Evolutionary conservation across 2,797 vertebrate genomes (phyloP), one percentile per base, ranked within the genome.

Genomic region (Sparidentex hasta): DNA sequence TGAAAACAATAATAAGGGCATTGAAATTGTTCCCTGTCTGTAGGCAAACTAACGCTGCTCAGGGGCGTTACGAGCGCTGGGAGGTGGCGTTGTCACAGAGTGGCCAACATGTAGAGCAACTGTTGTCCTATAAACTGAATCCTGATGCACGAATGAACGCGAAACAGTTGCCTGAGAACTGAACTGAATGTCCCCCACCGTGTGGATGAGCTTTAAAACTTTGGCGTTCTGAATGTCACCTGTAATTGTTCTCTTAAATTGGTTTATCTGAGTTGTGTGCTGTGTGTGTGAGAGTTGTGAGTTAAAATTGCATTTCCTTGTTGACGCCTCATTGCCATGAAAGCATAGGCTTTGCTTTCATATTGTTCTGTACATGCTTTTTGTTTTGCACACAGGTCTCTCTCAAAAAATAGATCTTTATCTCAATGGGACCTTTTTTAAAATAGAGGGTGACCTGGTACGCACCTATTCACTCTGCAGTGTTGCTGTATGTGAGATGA

Each of bases 11-110:
- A 56, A 50, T 50, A 57, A 48, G 23, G 44, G 54, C 58, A 74
- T 73, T 84, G 65, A 82, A 89, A 80, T 55, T 57, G 77, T 85
- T 78, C 27, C 78, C 25, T 62, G 64, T 85, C 83, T 74, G 52
- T 77, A 54, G 50, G 81, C 77, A 65, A 85, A 88, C 68, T 72
- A 16, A 38, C 65, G 73, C 64, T 25, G 78, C 81, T 86, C 63
- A 50, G 81, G 67, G 79, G 84, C 82, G 75, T 63, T 51, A 48
- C 46, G 43, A 65, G 46, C 16, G 33, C 27, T 52, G 3, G 14
- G 9, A 74, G 62, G 38, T 5, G 65, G 48, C 27, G 27, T 27
- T 27, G 4, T 27, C 27, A 27, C 27, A 27, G 27, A 27, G 27
- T 27, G 27, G 27, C 27, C 27, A 27, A 27, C 27, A 27, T 27